Percentiles rank a stretch among this genome's conserved stretches.
Evolutionary conservation across 1,140 invertebrate genomes (phyloP).

Genomic region (Aethina tumida): DNA sequence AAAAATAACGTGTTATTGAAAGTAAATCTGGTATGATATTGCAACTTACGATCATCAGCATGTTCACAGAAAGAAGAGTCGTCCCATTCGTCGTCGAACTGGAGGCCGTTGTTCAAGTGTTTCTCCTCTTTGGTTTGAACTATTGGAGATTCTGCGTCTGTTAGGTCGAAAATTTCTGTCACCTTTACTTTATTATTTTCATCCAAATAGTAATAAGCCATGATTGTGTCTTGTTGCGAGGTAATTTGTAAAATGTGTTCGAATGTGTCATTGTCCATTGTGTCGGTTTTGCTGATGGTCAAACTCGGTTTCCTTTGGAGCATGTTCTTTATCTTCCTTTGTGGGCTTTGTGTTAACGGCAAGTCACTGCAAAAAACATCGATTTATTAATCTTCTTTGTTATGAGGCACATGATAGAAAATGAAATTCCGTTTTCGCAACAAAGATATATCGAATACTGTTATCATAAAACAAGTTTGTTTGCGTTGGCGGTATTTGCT

Average conservation of each 20-base stretch:
- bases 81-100: conserved; percentile 43
- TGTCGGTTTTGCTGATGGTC: conserved; percentile 39
- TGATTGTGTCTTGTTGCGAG: conserved; percentile 72
- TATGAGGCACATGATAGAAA: no score
- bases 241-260: conserved; percentile 79
- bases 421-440: no score
- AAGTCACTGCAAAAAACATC: conserved; percentile 33
- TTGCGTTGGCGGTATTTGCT: no score
- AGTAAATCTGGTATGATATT: conserved; percentile 1
- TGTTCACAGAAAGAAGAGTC: conserved; percentile 28
- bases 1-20: conserved; percentile 9
- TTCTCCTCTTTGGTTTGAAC: conserved; percentile 38
- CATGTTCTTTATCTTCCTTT: conserved; percentile 23
- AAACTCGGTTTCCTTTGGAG: conserved; percentile 37
- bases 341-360: conserved; percentile 29
- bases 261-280: conserved; percentile 62
- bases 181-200: conserved; percentile 75
- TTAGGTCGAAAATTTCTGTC: conserved; percentile 80
- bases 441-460: no score
- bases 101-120: conserved; percentile 38
- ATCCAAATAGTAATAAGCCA: conserved; percentile 85
- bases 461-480: no score
- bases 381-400: no score
- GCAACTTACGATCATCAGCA: conserved; percentile 18
- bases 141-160: conserved; percentile 47